Base-by-base conservation (phyloP, 2,888 invertebrate genomes). In the Ophion costatus region DNA sequence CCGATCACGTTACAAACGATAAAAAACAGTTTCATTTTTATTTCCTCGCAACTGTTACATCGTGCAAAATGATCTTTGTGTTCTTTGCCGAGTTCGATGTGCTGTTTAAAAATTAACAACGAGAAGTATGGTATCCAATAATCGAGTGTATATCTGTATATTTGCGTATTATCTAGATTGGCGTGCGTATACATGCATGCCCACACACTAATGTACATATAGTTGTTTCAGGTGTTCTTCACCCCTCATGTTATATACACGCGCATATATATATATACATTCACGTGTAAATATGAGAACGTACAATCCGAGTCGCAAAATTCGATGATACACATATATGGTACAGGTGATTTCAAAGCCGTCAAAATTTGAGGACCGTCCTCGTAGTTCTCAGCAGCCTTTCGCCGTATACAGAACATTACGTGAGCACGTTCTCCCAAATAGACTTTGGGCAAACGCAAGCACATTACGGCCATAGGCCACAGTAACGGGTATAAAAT, bases 201-300 rank as follows among this genome's bases (percentile, higher is more conserved):
- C 9, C 22, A 29, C n/a, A 11, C 45, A 14, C 63, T 29, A 14
- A 42, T 69, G 66, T n/a, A 67, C n/a, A 61, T 70, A 63, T 81
- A 85, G 90, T 91, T 91, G 88, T 91, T 90, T 90, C 91, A 91
- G 90, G 90, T 91, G 91, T 87, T 85, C 77, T 9, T 71, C 75
- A 51, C 71, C 85, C 83, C 82, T 73, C 64, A 51, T 38, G 51
- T 17, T 33, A 7, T 59, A 51, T 45, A 45, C 61, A 33, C 45
- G 42, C 17, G 45, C 66, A 66, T 33, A 51, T 14, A 24, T 42
- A 69, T 14, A 57, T 38, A 57, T 38, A 38, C 45, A n/a, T 63
- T n/a, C 17, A 70, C 57, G 64, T 9, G 56, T 57, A 66, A 76
- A 57, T 33, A 67, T 57, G 38, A 66, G 66, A 76, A 56, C 9